Conservation (phyloP, 1,140 invertebrate species). For the Penaeus indicus region DNA sequence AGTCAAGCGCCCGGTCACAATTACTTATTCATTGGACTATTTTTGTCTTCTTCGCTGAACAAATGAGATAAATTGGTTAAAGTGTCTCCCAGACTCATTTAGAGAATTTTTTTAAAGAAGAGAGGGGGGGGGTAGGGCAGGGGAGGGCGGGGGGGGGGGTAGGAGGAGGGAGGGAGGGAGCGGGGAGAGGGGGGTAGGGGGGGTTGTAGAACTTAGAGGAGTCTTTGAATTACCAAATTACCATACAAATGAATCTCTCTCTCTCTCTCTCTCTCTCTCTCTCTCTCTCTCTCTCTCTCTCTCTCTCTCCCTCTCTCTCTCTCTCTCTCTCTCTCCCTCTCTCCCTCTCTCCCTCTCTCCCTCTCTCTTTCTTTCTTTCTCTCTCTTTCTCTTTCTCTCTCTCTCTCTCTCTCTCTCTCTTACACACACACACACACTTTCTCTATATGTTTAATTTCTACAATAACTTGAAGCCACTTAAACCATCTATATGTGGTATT, state of each 20-base stretch:
- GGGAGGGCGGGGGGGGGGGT: no score
- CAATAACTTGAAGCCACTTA: not conserved
- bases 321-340: no score
- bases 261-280: not conserved
- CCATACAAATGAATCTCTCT: conserved; percentile 51
- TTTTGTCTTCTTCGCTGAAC: conserved; percentile 20
- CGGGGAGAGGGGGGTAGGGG: no score
- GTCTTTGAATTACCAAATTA: conserved; percentile 51
- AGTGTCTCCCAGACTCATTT: conserved; percentile 37
- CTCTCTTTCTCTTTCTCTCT: conserved; percentile 1
- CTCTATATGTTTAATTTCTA: not conserved
- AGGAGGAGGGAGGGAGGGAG: no score
- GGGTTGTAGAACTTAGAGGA: conserved; percentile 8
- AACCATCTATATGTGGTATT: not conserved
- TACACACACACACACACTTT: not conserved
- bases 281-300: conserved; percentile 19
- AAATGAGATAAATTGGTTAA: conserved; percentile 47
- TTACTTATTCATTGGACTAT: conserved; percentile 43
- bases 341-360: no score
- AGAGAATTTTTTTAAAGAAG: not conserved
- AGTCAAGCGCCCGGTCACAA: not conserved
- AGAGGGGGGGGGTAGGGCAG: no score
- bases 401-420: not conserved
- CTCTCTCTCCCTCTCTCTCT: not conserved
- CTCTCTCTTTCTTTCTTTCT: not conserved